These are phyloP conservation scores for Cyclopterus lumpus DNA, from an alignment of 2,797 vertebrate genomes.

Conservation along the genomic window DNA sequence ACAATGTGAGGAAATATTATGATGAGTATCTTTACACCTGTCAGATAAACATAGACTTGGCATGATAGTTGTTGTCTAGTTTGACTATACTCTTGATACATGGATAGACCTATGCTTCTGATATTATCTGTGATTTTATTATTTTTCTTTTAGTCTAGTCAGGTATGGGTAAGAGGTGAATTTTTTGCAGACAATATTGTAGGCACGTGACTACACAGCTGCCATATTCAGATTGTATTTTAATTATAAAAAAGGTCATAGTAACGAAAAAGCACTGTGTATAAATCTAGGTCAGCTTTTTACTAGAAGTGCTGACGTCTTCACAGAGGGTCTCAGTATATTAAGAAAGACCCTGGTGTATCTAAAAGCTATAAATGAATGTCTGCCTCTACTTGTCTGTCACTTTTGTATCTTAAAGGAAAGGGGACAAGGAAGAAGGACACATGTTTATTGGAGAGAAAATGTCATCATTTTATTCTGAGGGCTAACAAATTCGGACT, in stretches of 20 bases:
- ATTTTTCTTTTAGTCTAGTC: conserved; percentile 58
- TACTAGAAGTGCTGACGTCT: conserved; percentile 23
- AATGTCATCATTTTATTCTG: conserved; percentile 1
- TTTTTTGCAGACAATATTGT: conserved; percentile 37
- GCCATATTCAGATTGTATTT: conserved; percentile 49
- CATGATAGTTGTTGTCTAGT: conserved; percentile 74
- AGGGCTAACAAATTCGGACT: conserved; percentile 33
- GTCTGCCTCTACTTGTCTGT: conserved; percentile 29
- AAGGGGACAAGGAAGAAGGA: conserved; percentile 18
- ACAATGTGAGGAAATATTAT: conserved; percentile 52
- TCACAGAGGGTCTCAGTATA: conserved; percentile 18
- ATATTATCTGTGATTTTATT: conserved; percentile 65
- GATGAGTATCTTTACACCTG: conserved; percentile 57
- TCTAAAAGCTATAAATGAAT: conserved; percentile 34
- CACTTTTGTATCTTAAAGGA: conserved; percentile 27
- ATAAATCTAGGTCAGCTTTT: conserved; percentile 49
- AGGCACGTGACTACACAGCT: conserved; percentile 34
- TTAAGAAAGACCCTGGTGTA: conserved; percentile 25
- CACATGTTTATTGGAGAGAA: conserved; percentile 4
- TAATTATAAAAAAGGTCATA: conserved; percentile 32
- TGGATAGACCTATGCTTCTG: conserved; percentile 63
- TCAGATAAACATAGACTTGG: conserved; percentile 70
- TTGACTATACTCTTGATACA: conserved; percentile 69
- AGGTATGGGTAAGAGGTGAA: conserved; percentile 32
- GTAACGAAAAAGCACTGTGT: conserved; percentile 61